phyloP scores from a whole-genome alignment of 2,797 vertebrate genomes.

The Vultur gryphus region DNA sequence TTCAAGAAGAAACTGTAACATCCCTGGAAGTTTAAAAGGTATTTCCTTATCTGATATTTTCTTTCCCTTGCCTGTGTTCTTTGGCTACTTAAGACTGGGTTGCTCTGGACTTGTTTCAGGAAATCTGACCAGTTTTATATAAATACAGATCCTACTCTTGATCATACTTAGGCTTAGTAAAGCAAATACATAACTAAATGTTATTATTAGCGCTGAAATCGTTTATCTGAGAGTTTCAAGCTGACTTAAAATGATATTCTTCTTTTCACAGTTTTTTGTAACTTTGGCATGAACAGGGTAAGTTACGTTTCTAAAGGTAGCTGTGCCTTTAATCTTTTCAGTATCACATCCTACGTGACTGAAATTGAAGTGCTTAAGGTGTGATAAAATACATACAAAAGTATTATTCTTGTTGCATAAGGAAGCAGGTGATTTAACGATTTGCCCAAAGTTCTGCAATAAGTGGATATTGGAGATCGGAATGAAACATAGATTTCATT shows the following conservation, averaged over 20 bases:
- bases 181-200: background rate
- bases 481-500: rapidly evolving
- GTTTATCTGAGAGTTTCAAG: background rate
- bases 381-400: background rate
- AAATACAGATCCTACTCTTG: background rate
- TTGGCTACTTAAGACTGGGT: background rate
- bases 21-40: background rate
- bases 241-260: background rate
- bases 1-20: background rate
- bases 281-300: background rate
- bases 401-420: background rate
- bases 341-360: background rate
- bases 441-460: background rate
- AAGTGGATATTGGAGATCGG: background rate
- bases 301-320: background rate
- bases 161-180: background rate
- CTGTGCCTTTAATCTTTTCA: background rate
- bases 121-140: background rate
- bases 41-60: background rate
- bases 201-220: background rate
- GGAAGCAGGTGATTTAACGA: background rate
- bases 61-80: background rate
- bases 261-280: background rate
- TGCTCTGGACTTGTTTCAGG: background rate
- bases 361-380: background rate